A percentile compares a stretch with the other conserved stretches of the same genome.
Conservation (phyloP, 2,888 invertebrate species). For the Desoria tigrina region DNA sequence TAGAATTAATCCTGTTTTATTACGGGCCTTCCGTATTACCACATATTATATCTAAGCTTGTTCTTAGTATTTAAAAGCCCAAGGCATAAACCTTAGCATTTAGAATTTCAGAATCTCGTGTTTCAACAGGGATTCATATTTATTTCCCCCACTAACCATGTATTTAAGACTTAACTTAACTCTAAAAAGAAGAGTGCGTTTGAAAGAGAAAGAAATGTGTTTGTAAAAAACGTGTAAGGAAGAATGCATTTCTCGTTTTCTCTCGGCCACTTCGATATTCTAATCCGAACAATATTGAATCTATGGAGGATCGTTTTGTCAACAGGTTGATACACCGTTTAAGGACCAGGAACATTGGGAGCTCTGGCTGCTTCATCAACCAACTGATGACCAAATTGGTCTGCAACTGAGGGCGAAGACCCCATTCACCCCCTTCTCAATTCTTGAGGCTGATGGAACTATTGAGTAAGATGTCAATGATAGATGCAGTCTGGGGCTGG, state of each 20-base stretch:
- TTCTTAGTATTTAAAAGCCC: too few relatives aligned
- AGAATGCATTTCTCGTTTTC: not conserved
- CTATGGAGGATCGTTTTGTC: too few relatives aligned
- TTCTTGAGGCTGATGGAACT: constrained; percentile 28
- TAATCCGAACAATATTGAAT: too few relatives aligned
- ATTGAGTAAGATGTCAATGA: constrained; percentile 42
- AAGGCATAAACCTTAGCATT: too few relatives aligned
- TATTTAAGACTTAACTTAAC: too few relatives aligned
- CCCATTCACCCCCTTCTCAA: constrained; percentile 30
- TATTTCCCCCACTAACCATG: not conserved
- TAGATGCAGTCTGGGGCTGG: not conserved
- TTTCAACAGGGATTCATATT: not conserved
- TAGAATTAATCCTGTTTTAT: too few relatives aligned
- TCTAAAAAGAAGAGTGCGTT: too few relatives aligned
- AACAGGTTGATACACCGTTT: constrained; percentile 46
- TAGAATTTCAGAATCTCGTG: too few relatives aligned
- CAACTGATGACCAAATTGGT: constrained; percentile 21
- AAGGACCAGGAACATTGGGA: constrained; percentile 37
- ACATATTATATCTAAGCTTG: too few relatives aligned
- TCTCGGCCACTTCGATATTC: not conserved
- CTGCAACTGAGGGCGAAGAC: constrained; percentile 40
- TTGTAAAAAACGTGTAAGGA: too few relatives aligned
- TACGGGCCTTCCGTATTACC: too few relatives aligned
- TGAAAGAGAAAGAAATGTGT: too few relatives aligned
- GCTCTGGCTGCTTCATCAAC: constrained; percentile 24